Base-by-base conservation (phyloP, 92 coral and sea anemone species). In the Nematostella vectensis region DNA sequence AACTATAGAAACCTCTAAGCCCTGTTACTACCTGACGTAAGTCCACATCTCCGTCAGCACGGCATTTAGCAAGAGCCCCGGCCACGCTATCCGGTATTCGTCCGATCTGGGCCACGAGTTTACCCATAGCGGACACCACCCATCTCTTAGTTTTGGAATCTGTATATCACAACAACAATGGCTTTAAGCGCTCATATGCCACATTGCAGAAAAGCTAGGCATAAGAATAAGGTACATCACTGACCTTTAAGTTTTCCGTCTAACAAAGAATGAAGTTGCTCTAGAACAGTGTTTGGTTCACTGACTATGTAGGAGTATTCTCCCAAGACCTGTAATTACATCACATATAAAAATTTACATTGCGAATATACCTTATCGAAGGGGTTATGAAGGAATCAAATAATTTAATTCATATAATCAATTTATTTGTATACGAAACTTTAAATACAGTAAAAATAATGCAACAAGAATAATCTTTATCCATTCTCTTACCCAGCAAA, bases 171-270 rank as follows among this genome's bases (percentile, higher is more conserved):
- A 16, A 20, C n/a, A n/a, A n/a, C n/a, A n/a, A n/a, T n/a, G n/a
- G n/a, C n/a, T n/a, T n/a, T n/a, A n/a, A n/a, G n/a, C n/a, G n/a
- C n/a, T n/a, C n/a, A n/a, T n/a, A n/a, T n/a, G n/a, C n/a, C n/a
- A n/a, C n/a, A n/a, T n/a, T n/a, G n/a, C n/a, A n/a, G n/a, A n/a
- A n/a, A n/a, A n/a, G n/a, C n/a, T n/a, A n/a, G n/a, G n/a, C n/a
- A n/a, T n/a, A n/a, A n/a, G n/a, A n/a, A n/a, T n/a, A n/a, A n/a
- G n/a, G n/a, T n/a, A n/a, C n/a, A n/a, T n/a, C n/a, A n/a, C n/a
- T n/a, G n/a, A 93, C 99, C 99, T 75, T 83, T 53, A 55, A 69
- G 86, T 27, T 77, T 86, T 69, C 88, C 74, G 33, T 86, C 84
- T 42, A 93, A 48, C 9, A 86, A 77, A 25, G 67, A 42, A 37